phyloP scores from a whole-genome alignment of 92 coral and sea anemone species.

The Epizoanthus illoricatus region DNA sequence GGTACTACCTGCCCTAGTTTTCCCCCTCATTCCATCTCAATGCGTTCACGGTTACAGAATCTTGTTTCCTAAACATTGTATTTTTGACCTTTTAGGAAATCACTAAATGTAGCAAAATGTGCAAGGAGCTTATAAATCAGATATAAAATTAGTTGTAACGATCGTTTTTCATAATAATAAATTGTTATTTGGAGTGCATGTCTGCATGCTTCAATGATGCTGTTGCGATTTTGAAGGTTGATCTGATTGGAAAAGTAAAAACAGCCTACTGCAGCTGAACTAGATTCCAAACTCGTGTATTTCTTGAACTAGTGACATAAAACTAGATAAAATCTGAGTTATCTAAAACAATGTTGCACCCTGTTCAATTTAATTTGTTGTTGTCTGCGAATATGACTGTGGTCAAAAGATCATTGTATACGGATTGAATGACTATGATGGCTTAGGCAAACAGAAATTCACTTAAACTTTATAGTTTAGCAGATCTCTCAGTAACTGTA shows the following conservation, averaged over 20 bases:
- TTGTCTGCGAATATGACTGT: neutral
- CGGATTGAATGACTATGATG: neutral
- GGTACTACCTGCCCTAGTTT: slow-evolving; percentile 64
- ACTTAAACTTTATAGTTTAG: too few species aligned
- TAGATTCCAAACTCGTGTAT: too few species aligned
- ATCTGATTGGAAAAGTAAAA: neutral
- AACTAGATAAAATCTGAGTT: too few species aligned
- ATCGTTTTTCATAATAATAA: neutral
- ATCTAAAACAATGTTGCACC: too few species aligned
- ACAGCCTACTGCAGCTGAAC: neutral
- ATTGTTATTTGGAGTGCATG: slow-evolving; percentile 6
- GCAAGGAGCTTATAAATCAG: neutral
- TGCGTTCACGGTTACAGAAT: slow-evolving; percentile 26
- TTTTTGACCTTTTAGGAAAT: slow-evolving; percentile 19
- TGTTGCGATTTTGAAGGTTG: neutral
- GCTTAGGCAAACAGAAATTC: too few species aligned
- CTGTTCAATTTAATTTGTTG: neutral
- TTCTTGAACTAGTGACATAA: too few species aligned
- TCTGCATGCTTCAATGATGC: slow-evolving; percentile 32
- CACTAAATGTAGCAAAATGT: slow-evolving; percentile 10
- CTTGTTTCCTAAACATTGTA: slow-evolving; percentile 36
- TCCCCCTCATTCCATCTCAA: slow-evolving; percentile 29
- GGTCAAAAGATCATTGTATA: slow-evolving; percentile 15
- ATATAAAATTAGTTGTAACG: neutral
- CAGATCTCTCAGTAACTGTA: too few species aligned